Conservation (phyloP, 1,140 invertebrate species). For the Ostrea edulis region DNA sequence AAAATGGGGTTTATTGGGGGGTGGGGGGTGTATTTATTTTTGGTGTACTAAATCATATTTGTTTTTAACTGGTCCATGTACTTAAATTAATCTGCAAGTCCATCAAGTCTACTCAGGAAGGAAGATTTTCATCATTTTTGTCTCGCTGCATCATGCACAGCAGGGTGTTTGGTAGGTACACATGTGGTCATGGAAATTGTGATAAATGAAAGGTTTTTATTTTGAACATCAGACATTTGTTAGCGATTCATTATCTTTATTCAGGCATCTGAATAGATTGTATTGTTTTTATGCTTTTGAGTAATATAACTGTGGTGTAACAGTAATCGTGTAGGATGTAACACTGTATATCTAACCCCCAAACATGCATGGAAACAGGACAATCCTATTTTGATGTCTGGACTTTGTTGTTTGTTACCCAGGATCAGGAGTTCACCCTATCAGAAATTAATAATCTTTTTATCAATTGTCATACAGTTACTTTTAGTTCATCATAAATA, state of each 20-base stretch:
- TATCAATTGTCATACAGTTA: slow-evolving; percentile 42
- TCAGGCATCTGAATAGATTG: slow-evolving; percentile 29
- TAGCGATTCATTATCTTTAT: slow-evolving; percentile 32
- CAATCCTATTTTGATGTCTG: slow-evolving; percentile 43
- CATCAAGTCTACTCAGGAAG: slow-evolving; percentile 21
- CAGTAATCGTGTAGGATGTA: slow-evolving; percentile 6
- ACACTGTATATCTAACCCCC: slow-evolving; percentile 4
- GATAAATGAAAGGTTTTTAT: slow-evolving; percentile 19
- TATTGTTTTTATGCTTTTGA: slow-evolving; percentile 39
- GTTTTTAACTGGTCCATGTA: too few relatives aligned
- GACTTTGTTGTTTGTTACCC: slow-evolving; percentile 36
- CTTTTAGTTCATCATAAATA: slow-evolving; percentile 51
- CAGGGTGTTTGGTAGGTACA: slow-evolving; percentile 7
- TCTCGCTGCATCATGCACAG: slow-evolving; percentile 5
- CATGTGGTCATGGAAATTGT: slow-evolving; percentile 22
- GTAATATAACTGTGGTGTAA: slow-evolving; percentile 23
- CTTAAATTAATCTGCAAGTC: slow-evolving; percentile 25
- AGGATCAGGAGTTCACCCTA: slow-evolving; percentile 35
- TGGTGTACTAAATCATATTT: too few relatives aligned
- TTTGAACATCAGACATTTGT: slow-evolving; percentile 13
- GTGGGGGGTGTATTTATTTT: background rate
- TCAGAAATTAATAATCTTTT: slow-evolving; percentile 38
- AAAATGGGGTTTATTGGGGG: background rate
- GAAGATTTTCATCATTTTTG: slow-evolving; percentile 11
- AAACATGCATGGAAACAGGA: slow-evolving; percentile 36